These are phyloP conservation scores for Sycophila sp. DNA, from an alignment of 1,140 invertebrate genomes.

Conservation along the genomic window DNA sequence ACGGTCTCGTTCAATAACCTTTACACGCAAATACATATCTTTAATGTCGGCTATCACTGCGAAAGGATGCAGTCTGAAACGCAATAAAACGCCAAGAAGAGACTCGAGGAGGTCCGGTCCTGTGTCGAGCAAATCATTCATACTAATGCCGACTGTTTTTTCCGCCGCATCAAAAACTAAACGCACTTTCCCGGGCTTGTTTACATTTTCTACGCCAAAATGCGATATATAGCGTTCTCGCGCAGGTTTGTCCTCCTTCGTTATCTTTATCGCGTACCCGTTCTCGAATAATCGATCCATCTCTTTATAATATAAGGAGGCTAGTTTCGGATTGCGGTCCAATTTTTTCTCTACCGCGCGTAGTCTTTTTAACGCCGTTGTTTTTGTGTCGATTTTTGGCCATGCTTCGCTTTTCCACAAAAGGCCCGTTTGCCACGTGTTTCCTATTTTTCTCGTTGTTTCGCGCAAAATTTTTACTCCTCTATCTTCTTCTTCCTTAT, in stretches of 20 bases:
- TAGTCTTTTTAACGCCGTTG: not conserved
- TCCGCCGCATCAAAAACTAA: not conserved
- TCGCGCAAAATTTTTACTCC: not conserved
- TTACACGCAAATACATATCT: not conserved
- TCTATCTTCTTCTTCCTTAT: not conserved
- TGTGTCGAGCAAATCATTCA: not conserved
- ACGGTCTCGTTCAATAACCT: not conserved
- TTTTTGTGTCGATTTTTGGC: not conserved
- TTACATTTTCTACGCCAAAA: not conserved
- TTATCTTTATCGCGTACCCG: not conserved
- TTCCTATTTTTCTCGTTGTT: not conserved
- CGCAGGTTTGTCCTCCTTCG: no score
- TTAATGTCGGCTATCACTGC: not conserved
- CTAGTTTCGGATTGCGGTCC: not conserved
- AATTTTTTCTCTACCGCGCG: not conserved
- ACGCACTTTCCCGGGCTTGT: not conserved
- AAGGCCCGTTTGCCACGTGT: not conserved
- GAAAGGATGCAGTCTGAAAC: not conserved
- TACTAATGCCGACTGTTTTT: not conserved
- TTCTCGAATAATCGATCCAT: not conserved
- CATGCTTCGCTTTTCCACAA: not conserved
- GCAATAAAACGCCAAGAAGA: not conserved
- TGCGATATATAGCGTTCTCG: conserved; percentile 1
- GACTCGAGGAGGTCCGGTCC: not conserved
- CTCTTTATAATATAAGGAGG: not conserved